Conservation (phyloP, 1,140 invertebrate genomes). For the Hyposmocoma kahamanoa region DNA sequence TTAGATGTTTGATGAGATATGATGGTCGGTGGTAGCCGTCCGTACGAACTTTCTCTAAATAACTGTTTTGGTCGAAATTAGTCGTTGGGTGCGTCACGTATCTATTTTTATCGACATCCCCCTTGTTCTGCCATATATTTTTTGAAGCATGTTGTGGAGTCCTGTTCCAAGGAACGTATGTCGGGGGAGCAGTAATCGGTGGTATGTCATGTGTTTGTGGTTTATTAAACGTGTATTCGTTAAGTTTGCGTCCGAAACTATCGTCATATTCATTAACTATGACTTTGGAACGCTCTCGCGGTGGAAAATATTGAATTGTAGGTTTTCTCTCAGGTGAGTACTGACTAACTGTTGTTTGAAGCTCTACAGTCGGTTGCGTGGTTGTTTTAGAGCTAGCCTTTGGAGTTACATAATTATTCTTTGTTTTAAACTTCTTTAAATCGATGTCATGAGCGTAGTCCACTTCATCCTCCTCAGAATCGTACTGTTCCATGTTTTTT, state of each 20-base stretch:
- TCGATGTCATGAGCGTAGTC: slow-evolving; percentile 40
- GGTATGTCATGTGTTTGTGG: background rate
- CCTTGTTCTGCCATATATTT: too few relatives aligned
- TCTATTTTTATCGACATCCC: slow-evolving; percentile 21
- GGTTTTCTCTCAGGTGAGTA: slow-evolving; percentile 38
- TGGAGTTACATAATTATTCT: background rate
- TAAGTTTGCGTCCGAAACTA: slow-evolving; percentile 35
- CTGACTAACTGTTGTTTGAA: background rate
- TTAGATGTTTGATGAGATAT: slow-evolving; percentile 49
- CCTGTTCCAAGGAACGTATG: background rate
- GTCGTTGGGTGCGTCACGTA: slow-evolving; percentile 27
- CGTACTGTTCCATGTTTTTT: slow-evolving; percentile 35
- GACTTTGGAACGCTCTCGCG: slow-evolving; percentile 26
- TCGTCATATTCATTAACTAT: slow-evolving; percentile 35
- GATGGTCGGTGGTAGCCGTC: slow-evolving; percentile 34
- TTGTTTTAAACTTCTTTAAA: slow-evolving; percentile 36
- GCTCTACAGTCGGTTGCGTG: slow-evolving; percentile 6
- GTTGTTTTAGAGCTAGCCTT: slow-evolving; percentile 9
- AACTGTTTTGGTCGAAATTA: slow-evolving; percentile 15
- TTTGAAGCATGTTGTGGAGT: slow-evolving; percentile 6
- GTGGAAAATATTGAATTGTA: slow-evolving; percentile 56
- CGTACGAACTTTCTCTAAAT: slow-evolving; percentile 18
- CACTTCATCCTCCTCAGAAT: slow-evolving; percentile 26
- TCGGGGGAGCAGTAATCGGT: background rate
- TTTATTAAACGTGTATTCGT: slow-evolving; percentile 21